Conservation (phyloP, 23 tunicate species). For the Trididemnum miniatum region DNA sequence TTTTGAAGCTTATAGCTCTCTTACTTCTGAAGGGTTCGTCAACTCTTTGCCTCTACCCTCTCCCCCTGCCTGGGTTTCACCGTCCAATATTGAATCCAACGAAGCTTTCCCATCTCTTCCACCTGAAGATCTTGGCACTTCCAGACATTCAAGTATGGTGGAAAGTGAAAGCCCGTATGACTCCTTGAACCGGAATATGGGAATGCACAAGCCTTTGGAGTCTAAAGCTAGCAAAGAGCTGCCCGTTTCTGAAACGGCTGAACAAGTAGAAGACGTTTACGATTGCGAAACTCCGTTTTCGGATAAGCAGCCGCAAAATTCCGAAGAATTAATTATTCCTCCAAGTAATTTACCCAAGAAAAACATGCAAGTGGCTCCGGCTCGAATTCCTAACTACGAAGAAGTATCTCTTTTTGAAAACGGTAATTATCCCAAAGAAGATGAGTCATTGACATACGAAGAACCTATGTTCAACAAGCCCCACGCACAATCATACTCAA, state of each 20-base stretch:
- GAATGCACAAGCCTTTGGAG: background rate
- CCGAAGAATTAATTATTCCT: background rate
- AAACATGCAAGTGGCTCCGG: conserved; percentile 7
- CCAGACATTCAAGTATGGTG: background rate
- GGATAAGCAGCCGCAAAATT: background rate
- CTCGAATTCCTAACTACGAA: conserved; percentile 17
- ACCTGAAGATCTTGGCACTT: background rate
- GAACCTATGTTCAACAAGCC: background rate
- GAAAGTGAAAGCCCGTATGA: background rate
- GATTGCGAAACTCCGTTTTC: background rate
- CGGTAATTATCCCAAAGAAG: background rate
- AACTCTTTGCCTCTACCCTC: conserved; percentile 41
- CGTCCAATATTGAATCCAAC: background rate
- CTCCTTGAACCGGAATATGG: background rate
- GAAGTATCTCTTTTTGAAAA: background rate
- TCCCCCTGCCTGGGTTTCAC: conserved; percentile 21
- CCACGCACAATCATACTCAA: background rate
- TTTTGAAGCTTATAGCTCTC: background rate
- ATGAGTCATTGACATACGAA: background rate
- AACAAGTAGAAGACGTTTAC: background rate
- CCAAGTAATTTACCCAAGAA: background rate
- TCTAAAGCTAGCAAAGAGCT: background rate
- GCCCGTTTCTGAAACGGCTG: background rate
- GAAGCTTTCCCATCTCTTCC: conserved; percentile 21
- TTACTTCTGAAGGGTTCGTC: background rate